phyloP scores from a whole-genome alignment of 2,888 invertebrate species.

The Eulithis testata region DNA sequence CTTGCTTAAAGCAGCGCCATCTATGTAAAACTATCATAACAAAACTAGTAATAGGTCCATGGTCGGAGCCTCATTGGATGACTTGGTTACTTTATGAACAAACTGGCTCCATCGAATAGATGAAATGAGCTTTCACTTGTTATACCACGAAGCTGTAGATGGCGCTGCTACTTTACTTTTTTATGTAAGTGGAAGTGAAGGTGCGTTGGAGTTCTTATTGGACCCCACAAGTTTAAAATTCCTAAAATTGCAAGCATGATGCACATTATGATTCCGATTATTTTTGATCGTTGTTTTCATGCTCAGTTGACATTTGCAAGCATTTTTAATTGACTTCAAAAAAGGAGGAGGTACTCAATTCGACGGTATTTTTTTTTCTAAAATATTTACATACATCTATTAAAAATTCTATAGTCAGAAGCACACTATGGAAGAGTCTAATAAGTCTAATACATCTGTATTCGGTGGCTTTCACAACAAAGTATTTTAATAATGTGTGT shows the following conservation, averaged over 20 bases:
- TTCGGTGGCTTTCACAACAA: too few species aligned
- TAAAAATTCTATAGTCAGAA: too few species aligned
- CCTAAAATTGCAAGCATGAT: not conserved
- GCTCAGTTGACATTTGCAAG: too few species aligned
- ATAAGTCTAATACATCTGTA: too few species aligned
- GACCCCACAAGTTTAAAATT: not conserved
- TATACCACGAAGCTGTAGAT: conserved; percentile 7
- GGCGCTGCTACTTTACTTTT: conserved; percentile 3
- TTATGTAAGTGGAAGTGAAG: not conserved
- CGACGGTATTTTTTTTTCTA: too few species aligned
- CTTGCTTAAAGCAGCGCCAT: conserved; percentile 7
- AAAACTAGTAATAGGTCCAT: not conserved
- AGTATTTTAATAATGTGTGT: too few species aligned
- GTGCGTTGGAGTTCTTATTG: not conserved
- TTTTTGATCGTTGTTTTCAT: not conserved
- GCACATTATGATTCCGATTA: not conserved
- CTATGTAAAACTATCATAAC: conserved; percentile 6
- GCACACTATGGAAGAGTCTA: too few species aligned
- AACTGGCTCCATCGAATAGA: too few species aligned
- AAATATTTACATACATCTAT: too few species aligned
- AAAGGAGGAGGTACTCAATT: too few species aligned
- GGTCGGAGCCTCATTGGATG: too few species aligned
- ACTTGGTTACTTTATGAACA: not conserved
- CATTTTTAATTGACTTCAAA: too few species aligned
- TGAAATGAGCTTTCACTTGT: not conserved